phyloP scores from a whole-genome alignment of 1,140 invertebrate species.

The Drosophila prosaltans region DNA sequence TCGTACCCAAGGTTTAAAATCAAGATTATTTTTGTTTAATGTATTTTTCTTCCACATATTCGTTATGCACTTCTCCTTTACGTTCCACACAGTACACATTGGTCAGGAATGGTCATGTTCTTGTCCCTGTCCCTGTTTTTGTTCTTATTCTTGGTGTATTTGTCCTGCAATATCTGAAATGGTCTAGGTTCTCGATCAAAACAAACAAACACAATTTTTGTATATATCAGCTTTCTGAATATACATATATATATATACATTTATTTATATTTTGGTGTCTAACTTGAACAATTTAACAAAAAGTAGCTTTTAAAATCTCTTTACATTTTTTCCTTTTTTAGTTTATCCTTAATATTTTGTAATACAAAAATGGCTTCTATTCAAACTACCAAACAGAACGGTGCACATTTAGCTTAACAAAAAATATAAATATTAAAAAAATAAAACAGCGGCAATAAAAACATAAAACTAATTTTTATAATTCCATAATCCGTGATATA shows the following conservation, averaged over 20 bases:
- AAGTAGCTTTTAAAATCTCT: not conserved
- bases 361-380: slow-evolving; percentile 28
- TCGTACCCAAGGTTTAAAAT: slow-evolving; percentile 49
- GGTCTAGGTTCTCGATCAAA: not conserved
- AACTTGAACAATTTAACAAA: slow-evolving; percentile 1
- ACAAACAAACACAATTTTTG: not conserved
- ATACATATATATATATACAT: not conserved
- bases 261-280: slow-evolving; percentile 3
- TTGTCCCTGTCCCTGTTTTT: slow-evolving; percentile 30
- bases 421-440: slow-evolving; percentile 13
- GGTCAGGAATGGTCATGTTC: slow-evolving; percentile 23
- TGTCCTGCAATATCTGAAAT: slow-evolving; percentile 21
- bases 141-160: slow-evolving; percentile 14
- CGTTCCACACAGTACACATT: slow-evolving; percentile 7
- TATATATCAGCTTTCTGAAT: slow-evolving; percentile 3
- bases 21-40: slow-evolving; percentile 47
- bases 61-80: slow-evolving; percentile 31
- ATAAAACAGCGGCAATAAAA: slow-evolving; percentile 20
- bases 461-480: slow-evolving; percentile 21
- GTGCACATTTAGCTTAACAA: slow-evolving; percentile 33
- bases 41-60: slow-evolving; percentile 28
- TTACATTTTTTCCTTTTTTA: slow-evolving; percentile 15
- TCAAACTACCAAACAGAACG: slow-evolving; percentile 44
- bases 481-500: slow-evolving; percentile 1
- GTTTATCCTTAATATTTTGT: not conserved